Percentiles rank a stretch among this genome's conserved stretches.
Evolutionary conservation across 2,888 invertebrate genomes (phyloP).

Genomic region (Crepidodera aurea): DNA sequence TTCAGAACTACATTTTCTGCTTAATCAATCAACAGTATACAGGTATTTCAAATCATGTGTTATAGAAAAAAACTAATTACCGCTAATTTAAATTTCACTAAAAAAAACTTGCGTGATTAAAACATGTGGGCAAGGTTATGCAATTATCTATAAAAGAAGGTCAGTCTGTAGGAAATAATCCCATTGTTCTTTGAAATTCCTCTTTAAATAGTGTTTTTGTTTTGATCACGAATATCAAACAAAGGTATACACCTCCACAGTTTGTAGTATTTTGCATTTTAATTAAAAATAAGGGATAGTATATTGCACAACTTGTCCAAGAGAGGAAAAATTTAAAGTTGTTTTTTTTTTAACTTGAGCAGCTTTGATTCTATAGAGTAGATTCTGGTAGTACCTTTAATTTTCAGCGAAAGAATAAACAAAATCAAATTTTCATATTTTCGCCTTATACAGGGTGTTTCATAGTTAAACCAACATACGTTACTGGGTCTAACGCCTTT

Average conservation of each 20-base stretch:
- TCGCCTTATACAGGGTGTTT: too few relatives aligned
- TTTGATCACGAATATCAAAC: neutral
- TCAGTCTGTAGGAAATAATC: slow-evolving; percentile 3
- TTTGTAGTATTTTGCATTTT: neutral
- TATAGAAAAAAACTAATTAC: neutral
- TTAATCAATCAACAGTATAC: too few relatives aligned
- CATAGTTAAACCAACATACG: too few relatives aligned
- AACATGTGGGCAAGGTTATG: neutral
- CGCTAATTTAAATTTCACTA: neutral
- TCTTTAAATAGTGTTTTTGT: neutral
- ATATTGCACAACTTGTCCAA: too few relatives aligned
- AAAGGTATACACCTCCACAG: neutral
- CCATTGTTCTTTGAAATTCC: slow-evolving; percentile 1
- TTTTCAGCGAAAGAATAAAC: too few relatives aligned
- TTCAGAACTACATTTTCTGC: too few relatives aligned
- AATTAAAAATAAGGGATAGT: neutral
- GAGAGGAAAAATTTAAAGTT: too few relatives aligned
- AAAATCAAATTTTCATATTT: too few relatives aligned
- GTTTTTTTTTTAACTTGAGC: too few relatives aligned
- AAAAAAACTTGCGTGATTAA: neutral
- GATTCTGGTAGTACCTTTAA: too few relatives aligned
- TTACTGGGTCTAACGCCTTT: too few relatives aligned
- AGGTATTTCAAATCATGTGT: neutral
- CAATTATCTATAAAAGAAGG: slow-evolving; percentile 2
- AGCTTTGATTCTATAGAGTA: too few relatives aligned